Evolutionary conservation across 1,140 invertebrate species (phyloP).

Genomic region (Lordiphosa stackelbergi): DNA sequence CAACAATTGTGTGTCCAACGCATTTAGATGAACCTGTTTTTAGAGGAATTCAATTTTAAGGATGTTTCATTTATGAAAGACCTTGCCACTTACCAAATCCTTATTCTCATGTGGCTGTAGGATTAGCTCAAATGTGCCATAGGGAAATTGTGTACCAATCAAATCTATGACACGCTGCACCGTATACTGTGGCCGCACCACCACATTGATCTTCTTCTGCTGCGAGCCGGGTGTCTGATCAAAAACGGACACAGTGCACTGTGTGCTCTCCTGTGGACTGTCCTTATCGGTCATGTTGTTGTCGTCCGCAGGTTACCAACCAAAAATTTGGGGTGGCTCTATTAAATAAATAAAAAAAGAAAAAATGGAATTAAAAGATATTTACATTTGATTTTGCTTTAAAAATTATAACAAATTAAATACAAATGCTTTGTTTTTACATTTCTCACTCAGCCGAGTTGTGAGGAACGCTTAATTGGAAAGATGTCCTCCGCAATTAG

Average conservation of each 20-base stretch:
- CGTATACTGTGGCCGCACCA: constrained; percentile 78
- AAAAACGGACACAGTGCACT: constrained; percentile 80
- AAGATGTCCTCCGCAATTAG: too few species aligned
- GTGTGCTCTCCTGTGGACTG: constrained; percentile 57
- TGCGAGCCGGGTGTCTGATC: constrained; percentile 78
- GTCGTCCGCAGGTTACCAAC: not conserved
- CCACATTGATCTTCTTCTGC: constrained; percentile 77
- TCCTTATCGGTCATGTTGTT: constrained; percentile 61
- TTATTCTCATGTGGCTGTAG: constrained; percentile 63
- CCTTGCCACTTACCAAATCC: constrained; percentile 43
- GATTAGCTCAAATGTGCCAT: constrained; percentile 79
- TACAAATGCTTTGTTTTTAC: too few species aligned
- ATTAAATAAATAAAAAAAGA: too few species aligned
- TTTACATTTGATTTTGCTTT: too few species aligned
- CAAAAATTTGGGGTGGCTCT: too few species aligned
- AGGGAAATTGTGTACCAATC: constrained; percentile 79
- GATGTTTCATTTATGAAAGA: not conserved
- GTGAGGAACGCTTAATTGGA: too few species aligned
- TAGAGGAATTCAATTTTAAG: not conserved
- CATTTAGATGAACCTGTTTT: constrained; percentile 61
- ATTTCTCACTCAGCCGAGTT: too few species aligned
- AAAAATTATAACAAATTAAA: too few species aligned
- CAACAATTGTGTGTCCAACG: constrained; percentile 36
- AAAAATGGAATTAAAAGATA: too few species aligned
- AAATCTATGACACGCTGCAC: constrained; percentile 78